A percentile compares a stretch with the other conserved stretches of the same genome.
These are phyloP conservation scores for Rattus rattus DNA, from an alignment of 2,113 vertebrate genomes.

Conservation along the genomic window DNA sequence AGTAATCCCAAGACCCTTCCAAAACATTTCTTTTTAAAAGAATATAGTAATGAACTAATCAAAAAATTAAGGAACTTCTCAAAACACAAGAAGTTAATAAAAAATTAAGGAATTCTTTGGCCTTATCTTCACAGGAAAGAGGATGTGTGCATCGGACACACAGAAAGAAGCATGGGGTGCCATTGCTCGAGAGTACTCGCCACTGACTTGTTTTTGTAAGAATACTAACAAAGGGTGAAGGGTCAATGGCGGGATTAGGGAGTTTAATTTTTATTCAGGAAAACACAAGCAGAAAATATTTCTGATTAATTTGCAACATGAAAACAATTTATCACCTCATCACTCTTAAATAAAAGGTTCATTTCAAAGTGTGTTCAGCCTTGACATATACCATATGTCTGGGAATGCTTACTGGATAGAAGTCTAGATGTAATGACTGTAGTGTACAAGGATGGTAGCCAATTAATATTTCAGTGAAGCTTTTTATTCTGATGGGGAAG, in stretches of 20 bases:
- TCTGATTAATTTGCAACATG: conserved; percentile 34
- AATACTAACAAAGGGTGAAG: conserved; percentile 21
- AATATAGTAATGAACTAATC: not conserved
- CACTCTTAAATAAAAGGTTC: conserved; percentile 67
- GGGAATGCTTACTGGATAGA: conserved; percentile 37
- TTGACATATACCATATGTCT: conserved; percentile 45
- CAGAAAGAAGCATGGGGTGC: conserved; percentile 30
- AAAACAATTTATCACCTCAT: conserved; percentile 67
- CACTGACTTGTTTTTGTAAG: not conserved
- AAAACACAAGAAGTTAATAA: not conserved
- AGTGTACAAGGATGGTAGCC: not conserved
- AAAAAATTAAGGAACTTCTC: not conserved
- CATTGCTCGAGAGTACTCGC: conserved; percentile 9
- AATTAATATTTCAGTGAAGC: conserved; percentile 25
- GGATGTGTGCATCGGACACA: not conserved
- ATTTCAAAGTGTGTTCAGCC: conserved; percentile 37
- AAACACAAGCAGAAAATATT: conserved; percentile 53
- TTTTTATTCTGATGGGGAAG: not conserved
- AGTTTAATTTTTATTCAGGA: conserved; percentile 44
- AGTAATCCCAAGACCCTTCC: not conserved
- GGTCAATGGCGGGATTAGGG: not conserved
- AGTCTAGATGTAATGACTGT: not conserved
- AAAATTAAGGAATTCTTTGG: not conserved
- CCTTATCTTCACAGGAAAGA: not conserved
- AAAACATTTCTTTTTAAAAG: not conserved